phyloP scores from a whole-genome alignment of 2,113 vertebrate genomes.

The Isurus oxyrinchus region DNA sequence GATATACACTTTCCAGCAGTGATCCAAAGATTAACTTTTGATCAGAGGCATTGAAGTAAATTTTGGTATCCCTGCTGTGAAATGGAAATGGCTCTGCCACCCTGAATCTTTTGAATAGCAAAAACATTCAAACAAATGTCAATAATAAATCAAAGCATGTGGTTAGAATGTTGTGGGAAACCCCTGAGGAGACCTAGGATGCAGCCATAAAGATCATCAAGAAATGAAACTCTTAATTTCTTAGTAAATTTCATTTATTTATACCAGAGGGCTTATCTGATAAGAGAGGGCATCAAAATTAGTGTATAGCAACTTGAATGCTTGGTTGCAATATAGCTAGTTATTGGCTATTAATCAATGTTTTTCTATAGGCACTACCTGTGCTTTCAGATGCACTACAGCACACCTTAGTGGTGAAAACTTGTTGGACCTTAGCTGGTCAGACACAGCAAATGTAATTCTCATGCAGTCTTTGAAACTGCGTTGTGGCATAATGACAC shows the following conservation, averaged over 20 bases:
- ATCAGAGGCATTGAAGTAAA: neutral
- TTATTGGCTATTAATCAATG: neutral
- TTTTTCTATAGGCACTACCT: neutral
- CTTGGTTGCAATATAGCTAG: neutral
- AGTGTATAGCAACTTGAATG: neutral
- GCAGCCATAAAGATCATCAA: neutral
- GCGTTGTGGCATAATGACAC: neutral
- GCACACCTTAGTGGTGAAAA: neutral
- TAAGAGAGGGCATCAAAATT: neutral
- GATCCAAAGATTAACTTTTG: neutral
- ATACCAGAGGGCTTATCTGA: neutral
- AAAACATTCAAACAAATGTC: neutral
- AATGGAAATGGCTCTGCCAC: neutral
- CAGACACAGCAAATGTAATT: neutral
- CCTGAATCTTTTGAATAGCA: neutral
- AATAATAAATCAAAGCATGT: neutral
- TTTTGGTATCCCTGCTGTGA: neutral
- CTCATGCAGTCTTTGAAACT: neutral
- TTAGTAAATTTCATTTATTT: neutral
- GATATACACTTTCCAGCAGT: neutral
- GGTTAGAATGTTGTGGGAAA: neutral
- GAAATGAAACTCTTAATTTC: neutral
- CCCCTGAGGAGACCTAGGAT: neutral
- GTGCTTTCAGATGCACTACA: neutral
- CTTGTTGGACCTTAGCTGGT: neutral